Evolutionary conservation across 2,888 invertebrate species (phyloP).

Genomic region (Melinaea marsaeus): DNA sequence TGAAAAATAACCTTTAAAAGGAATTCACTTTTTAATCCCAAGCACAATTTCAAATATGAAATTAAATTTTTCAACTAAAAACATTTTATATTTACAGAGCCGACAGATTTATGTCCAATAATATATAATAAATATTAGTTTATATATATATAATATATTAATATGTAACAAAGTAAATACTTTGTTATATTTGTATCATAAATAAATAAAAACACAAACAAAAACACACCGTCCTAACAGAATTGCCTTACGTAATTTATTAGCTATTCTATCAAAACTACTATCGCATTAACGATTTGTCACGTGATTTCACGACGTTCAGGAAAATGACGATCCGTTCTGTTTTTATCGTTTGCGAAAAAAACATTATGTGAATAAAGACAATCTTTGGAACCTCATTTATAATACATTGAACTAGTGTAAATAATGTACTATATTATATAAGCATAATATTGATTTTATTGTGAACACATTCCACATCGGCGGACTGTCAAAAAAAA

Average conservation of each 20-base stretch:
- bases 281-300: constrained; percentile 26
- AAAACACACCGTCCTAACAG: constrained; percentile 7
- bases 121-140: not conserved
- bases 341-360: constrained; percentile 5
- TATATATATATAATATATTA: not conserved
- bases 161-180: not conserved
- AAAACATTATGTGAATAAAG: constrained; percentile 7
- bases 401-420: too few species aligned
- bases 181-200: not conserved
- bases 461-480: constrained; percentile 7
- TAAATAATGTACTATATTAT: too few species aligned
- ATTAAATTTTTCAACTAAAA: constrained; percentile 5
- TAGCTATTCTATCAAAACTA: constrained; percentile 27
- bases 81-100: not conserved
- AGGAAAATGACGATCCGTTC: not conserved
- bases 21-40: not conserved
- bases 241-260: constrained; percentile 22
- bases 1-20: not conserved
- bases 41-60: too few species aligned
- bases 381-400: not conserved
- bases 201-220: too few species aligned
- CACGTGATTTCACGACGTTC: constrained; percentile 16
- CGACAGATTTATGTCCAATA: not conserved
- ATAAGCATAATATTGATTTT: not conserved
- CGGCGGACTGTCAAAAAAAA: constrained; percentile 14